Base-by-base conservation (phyloP, 2,113 vertebrate species). In the Actenoides hombroni region DNA sequence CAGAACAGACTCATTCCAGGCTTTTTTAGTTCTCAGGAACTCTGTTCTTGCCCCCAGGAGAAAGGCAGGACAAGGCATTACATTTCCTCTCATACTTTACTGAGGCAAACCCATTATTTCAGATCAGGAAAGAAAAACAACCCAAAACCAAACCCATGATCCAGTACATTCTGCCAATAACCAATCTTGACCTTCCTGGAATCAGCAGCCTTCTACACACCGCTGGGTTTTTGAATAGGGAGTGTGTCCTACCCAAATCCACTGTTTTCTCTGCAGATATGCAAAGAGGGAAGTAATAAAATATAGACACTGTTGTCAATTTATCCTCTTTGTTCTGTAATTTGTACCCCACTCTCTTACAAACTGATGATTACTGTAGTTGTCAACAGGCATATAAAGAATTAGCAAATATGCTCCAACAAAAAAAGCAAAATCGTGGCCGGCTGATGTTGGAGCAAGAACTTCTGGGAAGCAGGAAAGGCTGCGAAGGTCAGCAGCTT, bases 231-330 rank as follows among this genome's bases (percentile, higher is more conserved):
- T n/a, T 88, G 17, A 94, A 75, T 0, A 73, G 51, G 68, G 31
- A 49, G 19, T 0, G 1, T 69, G 28, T 46, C 53, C 90, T 54
- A 73, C 33, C 39, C 61, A 61, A 57, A 60, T 0, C 78, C 37
- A n/a, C 54, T 61, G 33, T 2, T 69, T 92, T 75, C 83, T 85
- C 63, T 61, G 80, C 28, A 91, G 69, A 95, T 69, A 94, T 1
- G 23, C 70, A 74, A 8, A 77, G 44, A 84, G 53, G 20, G 28
- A 94, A 92, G 61, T 61, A 86, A 92, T 91, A 91, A 84, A 97
- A 92, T 24, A 83, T 39, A 87, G 63, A 82, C 49, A 54, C 28
- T 94, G 69, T 16, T 48, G 49, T 37, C 0, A 3, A 82, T 63
- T 91, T 93, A 69, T 89, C 65, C 63, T 53, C 54, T 88, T 92